Evolutionary conservation across 2,797 vertebrate genomes (phyloP), one percentile per base, ranked within the genome.

Genomic region (Margarornis squamiger): DNA sequence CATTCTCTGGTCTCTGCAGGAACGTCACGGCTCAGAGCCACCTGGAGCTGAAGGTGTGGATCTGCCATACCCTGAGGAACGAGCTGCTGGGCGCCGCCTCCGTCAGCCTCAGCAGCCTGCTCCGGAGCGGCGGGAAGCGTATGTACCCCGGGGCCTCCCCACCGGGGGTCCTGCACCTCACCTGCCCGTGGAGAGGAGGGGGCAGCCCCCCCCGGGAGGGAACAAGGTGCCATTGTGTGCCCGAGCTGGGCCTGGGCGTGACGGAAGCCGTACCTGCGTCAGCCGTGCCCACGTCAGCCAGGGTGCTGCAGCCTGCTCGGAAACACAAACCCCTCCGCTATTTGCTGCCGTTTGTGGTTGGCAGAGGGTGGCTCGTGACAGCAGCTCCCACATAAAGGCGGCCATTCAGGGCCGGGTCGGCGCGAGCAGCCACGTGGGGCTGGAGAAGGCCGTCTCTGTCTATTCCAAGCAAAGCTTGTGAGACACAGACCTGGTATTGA

Each of bases 21-120:
- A 99, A 99, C 10, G 99, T 99, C 97, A 99, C 99, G 0, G 98
- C 99, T 85, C 99, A 99, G 98, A 99, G 99, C 96, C 98, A 97
- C 58, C 96, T 99, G 97, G 99, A 99, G 45, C 97, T 99, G 95
- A 99, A 99, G 98, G 97, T 99, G 92, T 99, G 99, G 99, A 99
- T 98, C 97, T 99, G 99, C 97, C 99, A 99, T 96, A 99, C 99
- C 32, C 97, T 99, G 97, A 98, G 98, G 94, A 99, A 99, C 76
- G 99, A 99, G 96, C 98, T 99, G 30, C 98, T 99, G 95, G 99
- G 99, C 84, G 98, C 98, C 0, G 99, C 99, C 27, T 98, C 98
- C 13, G 95, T 99, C 83, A 99, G 98, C 96, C 98, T 99, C 22
- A 97, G 98, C 97, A 98, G 97, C 19, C 98, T 99, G 91, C 98